Base-by-base conservation (phyloP, 1,140 invertebrate species). In the Lasioglossum baleicum region DNA sequence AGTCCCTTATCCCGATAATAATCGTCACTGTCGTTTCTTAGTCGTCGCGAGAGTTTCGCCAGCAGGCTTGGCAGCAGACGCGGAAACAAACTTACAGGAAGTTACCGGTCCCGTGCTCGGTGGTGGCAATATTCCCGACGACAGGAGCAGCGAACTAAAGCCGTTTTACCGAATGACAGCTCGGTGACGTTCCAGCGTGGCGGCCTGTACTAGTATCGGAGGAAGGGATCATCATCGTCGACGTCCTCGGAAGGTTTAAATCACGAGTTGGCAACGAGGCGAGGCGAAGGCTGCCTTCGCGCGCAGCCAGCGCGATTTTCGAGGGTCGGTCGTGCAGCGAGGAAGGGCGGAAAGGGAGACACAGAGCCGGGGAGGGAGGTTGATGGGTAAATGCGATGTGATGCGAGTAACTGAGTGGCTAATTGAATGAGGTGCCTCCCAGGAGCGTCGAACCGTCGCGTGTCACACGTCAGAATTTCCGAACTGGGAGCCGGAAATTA, bases 381-480 rank as follows among this genome's bases (percentile, higher is more conserved):
- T 83, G 84, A 86, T 83, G 83, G 87, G 87, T 88, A 91, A 92
- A 92, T 89, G 88, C 85, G 90, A 91, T 90, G 90, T 90, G 91
- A 92, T 90, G 91, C 88, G 89, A 92, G 91, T 92, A 92, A 92
- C 90, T 91, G 90, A 92, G 90, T 92, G 90, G 86, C 87, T 92
- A 92, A 92, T 92, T 92, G 91, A 92, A 92, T 92, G 90, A 92
- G 88, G 88, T 87, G 89, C 90, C 90, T 92, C 91, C 85, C 85
- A 91, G 88, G 90, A 90, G n/a, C n/a, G n/a, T n/a, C 87, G 90
- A 89, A 90, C 88, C 88, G 85, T 82, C 82, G 84, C 82, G 80
- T 89, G 90, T 91, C 89, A 90, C 88, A 89, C 90, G 90, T 91
- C 90, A 91, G 87, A 91, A 90, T 87, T 90, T 86, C 84, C 84